Evolutionary conservation across 2,113 vertebrate genomes (phyloP).

Genomic region (Lathamus discolor): DNA sequence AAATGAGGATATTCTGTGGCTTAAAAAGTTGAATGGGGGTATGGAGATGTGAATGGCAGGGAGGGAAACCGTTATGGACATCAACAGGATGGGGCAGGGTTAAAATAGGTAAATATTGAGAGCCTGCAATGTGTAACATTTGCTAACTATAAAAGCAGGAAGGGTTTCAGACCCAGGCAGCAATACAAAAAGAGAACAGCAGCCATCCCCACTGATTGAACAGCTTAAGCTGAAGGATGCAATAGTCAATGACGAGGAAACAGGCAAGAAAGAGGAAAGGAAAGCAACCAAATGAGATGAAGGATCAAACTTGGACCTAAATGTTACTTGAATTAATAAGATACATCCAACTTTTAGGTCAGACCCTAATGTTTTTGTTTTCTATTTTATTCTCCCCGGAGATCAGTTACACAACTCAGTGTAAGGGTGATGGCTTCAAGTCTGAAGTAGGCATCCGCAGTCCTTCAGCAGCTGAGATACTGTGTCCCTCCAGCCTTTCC

Average conservation of each 20-base stretch:
- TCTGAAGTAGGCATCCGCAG: not conserved
- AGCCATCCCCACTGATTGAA: not conserved
- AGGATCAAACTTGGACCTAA: not conserved
- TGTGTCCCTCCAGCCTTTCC: not conserved
- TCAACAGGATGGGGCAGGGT: slow-evolving; percentile 31
- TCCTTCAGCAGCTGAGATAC: not conserved
- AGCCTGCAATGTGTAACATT: not conserved
- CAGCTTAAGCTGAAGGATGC: not conserved
- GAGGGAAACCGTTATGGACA: not conserved
- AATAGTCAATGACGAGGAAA: not conserved
- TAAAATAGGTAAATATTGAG: slow-evolving; percentile 42
- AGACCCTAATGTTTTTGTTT: not conserved
- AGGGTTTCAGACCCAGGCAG: not conserved
- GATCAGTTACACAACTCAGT: not conserved
- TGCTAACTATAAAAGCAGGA: not conserved
- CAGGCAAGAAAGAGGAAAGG: not conserved
- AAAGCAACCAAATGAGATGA: not conserved
- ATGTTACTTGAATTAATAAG: not conserved
- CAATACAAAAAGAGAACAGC: not conserved
- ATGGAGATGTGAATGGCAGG: not conserved
- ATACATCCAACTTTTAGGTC: not conserved
- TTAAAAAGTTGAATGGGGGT: not conserved
- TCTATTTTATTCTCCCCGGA: not conserved
- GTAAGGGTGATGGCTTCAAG: not conserved
- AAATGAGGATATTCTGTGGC: not conserved